These are phyloP conservation scores for Pantherophis guttatus DNA, from an alignment of 2,113 vertebrate genomes.

Conservation along the genomic window DNA sequence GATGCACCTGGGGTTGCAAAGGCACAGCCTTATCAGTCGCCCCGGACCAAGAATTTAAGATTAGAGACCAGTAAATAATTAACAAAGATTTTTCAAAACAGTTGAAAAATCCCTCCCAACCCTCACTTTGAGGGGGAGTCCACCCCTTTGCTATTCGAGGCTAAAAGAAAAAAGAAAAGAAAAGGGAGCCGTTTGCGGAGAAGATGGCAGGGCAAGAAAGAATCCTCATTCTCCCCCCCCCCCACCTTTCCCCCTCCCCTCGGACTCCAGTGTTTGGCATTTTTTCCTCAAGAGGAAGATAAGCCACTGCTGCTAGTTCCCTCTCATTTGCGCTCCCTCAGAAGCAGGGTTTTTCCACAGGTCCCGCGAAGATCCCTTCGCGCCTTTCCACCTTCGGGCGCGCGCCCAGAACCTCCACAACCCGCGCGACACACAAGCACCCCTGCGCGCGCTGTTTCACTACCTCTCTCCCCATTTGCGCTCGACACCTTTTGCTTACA, in stretches of 20 bases:
- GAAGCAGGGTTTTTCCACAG: background rate
- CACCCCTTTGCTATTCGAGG: too few species aligned
- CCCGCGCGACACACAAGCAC: background rate
- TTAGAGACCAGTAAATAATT: background rate
- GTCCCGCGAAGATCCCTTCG: background rate
- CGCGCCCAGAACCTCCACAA: background rate
- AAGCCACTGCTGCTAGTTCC: background rate
- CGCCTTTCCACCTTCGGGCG: background rate
- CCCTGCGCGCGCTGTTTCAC: background rate
- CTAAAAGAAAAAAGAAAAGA: background rate
- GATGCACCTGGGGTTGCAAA: background rate
- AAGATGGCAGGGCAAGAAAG: background rate
- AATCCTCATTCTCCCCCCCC: constrained; percentile 13
- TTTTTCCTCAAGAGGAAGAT: background rate
- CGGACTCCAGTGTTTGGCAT: background rate
- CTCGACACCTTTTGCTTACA: background rate
- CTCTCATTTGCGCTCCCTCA: background rate
- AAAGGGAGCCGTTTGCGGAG: background rate
- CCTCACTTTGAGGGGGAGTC: background rate
- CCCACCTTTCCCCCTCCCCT: constrained; percentile 12
- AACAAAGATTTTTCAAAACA: background rate
- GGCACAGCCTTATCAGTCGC: background rate
- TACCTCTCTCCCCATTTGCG: background rate
- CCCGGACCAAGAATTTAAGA: background rate
- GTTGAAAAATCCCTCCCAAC: background rate